These are phyloP conservation scores for Spilosoma lubricipeda DNA, from an alignment of 2,888 invertebrate genomes.

Conservation along the genomic window DNA sequence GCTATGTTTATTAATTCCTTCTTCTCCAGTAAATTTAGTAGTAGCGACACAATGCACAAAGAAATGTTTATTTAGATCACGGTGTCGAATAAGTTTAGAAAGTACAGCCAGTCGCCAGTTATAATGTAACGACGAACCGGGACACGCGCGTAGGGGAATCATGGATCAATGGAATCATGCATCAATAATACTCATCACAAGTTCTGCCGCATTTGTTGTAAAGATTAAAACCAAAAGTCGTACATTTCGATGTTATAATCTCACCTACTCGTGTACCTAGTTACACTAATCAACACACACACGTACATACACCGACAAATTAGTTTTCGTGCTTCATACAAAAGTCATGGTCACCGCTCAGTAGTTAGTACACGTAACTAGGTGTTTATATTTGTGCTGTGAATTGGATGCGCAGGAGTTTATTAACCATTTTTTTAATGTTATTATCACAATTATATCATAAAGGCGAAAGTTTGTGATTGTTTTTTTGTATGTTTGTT, in stretches of 20 bases:
- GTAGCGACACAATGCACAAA: no score
- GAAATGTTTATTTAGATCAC: no score
- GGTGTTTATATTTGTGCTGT: constrained; percentile 14
- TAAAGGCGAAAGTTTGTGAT: background rate
- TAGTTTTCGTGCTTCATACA: constrained; percentile 61
- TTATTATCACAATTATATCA: background rate
- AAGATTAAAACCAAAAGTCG: background rate
- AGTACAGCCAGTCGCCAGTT: no score
- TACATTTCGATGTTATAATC: background rate
- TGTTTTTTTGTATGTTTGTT: background rate
- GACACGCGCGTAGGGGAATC: no score
- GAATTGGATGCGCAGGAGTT: constrained; percentile 11
- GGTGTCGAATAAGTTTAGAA: no score
- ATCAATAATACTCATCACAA: no score
- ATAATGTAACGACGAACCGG: no score
- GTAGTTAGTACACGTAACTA: constrained; percentile 44
- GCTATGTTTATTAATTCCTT: no score
- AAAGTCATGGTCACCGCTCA: constrained; percentile 67
- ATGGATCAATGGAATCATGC: no score
- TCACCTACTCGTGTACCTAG: constrained; percentile 40
- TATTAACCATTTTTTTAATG: background rate
- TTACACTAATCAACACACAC: constrained; percentile 54
- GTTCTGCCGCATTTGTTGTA: background rate
- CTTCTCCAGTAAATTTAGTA: no score
- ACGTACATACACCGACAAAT: constrained; percentile 44